Conservation (phyloP, 53 echinoderm and acorn worm genomes). For the Henricia sp. region DNA sequence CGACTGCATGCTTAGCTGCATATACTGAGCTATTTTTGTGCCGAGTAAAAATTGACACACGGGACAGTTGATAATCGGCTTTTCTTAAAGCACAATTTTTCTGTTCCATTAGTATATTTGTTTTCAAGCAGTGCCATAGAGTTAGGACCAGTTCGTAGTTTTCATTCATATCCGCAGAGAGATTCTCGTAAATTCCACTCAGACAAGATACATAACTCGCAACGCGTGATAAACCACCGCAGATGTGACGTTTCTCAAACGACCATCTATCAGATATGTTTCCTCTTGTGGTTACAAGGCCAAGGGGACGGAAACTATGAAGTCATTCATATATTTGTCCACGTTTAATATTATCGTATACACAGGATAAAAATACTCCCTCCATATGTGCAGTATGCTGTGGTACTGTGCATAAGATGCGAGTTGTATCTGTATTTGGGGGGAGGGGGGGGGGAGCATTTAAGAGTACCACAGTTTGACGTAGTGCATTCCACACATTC, state of each 20-base stretch:
- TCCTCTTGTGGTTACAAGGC: not conserved
- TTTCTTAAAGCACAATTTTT: too few relatives aligned
- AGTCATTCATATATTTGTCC: slow-evolving; percentile 31
- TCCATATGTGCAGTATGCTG: not conserved
- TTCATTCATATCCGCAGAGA: too few relatives aligned
- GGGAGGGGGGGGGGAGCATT: not conserved
- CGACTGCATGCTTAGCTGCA: too few relatives aligned
- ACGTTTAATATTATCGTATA: slow-evolving; percentile 11
- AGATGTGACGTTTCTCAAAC: not conserved
- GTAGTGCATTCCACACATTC: slow-evolving; percentile 50
- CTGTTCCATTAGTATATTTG: too few relatives aligned
- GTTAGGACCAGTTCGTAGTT: too few relatives aligned
- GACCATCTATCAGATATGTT: not conserved
- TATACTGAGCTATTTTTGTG: too few relatives aligned
- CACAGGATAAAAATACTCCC: slow-evolving; percentile 34
- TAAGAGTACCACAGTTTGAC: slow-evolving; percentile 30
- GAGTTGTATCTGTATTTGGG: not conserved
- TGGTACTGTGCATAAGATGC: not conserved
- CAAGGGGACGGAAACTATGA: slow-evolving; percentile 5
- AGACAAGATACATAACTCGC: too few relatives aligned
- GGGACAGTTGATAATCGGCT: too few relatives aligned
- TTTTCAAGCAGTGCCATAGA: too few relatives aligned
- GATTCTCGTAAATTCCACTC: too few relatives aligned
- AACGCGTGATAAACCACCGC: not conserved
- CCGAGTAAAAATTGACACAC: too few relatives aligned